Evolutionary conservation across 2,888 invertebrate genomes (phyloP).

Genomic region (Drosophila kokeensis): DNA sequence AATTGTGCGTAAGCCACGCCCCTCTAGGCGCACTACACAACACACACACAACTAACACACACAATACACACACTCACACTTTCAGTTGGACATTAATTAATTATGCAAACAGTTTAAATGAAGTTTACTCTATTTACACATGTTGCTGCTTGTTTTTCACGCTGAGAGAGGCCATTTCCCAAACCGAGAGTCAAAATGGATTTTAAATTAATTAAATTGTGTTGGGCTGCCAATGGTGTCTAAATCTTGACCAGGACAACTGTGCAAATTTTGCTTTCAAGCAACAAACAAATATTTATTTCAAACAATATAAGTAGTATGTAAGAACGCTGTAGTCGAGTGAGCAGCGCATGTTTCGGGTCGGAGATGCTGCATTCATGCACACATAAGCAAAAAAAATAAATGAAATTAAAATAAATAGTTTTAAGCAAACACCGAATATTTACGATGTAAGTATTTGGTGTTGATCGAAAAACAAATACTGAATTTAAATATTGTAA

Average conservation of each 20-base stretch:
- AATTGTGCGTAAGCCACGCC: conserved; percentile 41
- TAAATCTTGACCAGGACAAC: background rate
- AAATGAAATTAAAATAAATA: no score
- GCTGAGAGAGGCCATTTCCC: conserved; percentile 6
- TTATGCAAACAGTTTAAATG: conserved; percentile 78
- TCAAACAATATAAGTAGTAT: background rate
- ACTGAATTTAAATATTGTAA: background rate
- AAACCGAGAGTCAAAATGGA: conserved; percentile 4
- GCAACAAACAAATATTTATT: background rate
- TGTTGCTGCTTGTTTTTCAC: conserved; percentile 58
- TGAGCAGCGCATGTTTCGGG: background rate
- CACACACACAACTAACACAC: background rate
- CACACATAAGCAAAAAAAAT: background rate
- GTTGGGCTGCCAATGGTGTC: background rate
- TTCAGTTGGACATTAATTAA: conserved; percentile 72
- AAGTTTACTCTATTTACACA: conserved; percentile 78
- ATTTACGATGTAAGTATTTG: background rate
- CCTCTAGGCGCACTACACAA: background rate
- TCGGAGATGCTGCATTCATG: background rate
- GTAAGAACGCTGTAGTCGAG: background rate
- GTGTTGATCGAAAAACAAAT: background rate
- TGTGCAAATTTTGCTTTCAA: background rate
- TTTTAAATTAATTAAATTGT: conserved; percentile 48
- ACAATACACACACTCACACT: conserved; percentile 1
- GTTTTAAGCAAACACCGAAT: background rate